Evolutionary conservation across 2,113 vertebrate species (phyloP).

Genomic region (Anhinga anhinga): DNA sequence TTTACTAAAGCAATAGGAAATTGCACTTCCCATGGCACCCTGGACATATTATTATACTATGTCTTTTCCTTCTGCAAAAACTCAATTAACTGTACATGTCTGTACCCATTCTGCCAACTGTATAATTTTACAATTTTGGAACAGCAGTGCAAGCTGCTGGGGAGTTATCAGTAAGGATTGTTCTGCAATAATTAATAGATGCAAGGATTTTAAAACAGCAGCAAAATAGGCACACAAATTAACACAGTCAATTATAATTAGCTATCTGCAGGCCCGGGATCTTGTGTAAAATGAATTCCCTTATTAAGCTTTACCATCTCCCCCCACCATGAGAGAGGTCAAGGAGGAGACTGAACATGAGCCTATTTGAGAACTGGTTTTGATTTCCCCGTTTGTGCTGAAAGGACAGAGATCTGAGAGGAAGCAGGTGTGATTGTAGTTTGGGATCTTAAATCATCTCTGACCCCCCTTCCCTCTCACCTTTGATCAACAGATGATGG

Average conservation of each 20-base stretch:
- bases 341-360: background rate
- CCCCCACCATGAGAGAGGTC: background rate
- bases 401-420: background rate
- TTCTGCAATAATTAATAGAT: conserved; percentile 54
- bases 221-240: conserved; percentile 16
- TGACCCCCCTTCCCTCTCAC: background rate
- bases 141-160: background rate
- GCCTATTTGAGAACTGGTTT: background rate
- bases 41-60: conserved; percentile 1
- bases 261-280: background rate
- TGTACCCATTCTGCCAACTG: conserved; percentile 35
- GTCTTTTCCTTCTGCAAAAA: conserved; percentile 45
- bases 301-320: background rate
- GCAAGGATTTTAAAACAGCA: background rate
- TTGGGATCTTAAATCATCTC: background rate
- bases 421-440: background rate
- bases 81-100: conserved; percentile 50
- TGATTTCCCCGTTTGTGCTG: background rate
- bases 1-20: conserved; percentile 36
- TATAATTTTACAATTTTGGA: conserved; percentile 35
- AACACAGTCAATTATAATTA: conserved; percentile 17
- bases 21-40: conserved; percentile 4
- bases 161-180: conserved; percentile 23
- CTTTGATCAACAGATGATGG: background rate
- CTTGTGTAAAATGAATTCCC: background rate